Base-by-base conservation (phyloP, 2,888 invertebrate species). In the Sesia bembeciformis region DNA sequence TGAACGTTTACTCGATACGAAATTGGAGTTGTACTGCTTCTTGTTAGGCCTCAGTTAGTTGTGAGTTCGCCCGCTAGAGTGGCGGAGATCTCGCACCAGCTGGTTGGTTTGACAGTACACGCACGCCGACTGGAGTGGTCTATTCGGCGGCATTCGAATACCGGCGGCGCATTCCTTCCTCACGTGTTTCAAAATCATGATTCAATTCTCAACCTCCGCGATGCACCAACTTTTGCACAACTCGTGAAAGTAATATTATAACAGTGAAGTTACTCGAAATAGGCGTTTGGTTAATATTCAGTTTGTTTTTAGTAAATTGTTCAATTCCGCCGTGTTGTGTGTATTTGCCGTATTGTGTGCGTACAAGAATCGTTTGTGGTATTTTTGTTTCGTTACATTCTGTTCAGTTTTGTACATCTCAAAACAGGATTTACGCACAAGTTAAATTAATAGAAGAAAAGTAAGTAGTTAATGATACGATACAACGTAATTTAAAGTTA, bases 11-110 rank as follows among this genome's bases (percentile, higher is more conserved):
- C 23, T 23, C 23, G 23, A 23, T 23, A 23, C 2, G 23, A 23
- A 23, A 23, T 50, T 50, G 7, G 5, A 50, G 50, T 39, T 50
- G 6, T 23, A 7, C 39, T 4, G 50, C 6, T 50, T 50, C 39
- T 39, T 39, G 38, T 39, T 38, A 38, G 7, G 50, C 39, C 7
- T 50, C 38, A 60, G 68, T 82, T 84, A 86, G 84, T 86, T 50
- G 71, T 63, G 71, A 72, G 72, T 80, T 78, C 67, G 76, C 64
- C 84, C 87, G 82, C 84, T 70, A 87, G 87, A 84, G 86, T 69
- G 79, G 70, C 76, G 67, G 71, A 66, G 74, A 72, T 73, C 76
- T 70, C 72, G 63, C 61, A 76, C 84, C 85, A 85, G 84, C 84
- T 83, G 79, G 81, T 74, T 69, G 66, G 66, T 75, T 81, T 84